phyloP scores from a whole-genome alignment of 2,797 vertebrate species.

The Thunnus albacares region DNA sequence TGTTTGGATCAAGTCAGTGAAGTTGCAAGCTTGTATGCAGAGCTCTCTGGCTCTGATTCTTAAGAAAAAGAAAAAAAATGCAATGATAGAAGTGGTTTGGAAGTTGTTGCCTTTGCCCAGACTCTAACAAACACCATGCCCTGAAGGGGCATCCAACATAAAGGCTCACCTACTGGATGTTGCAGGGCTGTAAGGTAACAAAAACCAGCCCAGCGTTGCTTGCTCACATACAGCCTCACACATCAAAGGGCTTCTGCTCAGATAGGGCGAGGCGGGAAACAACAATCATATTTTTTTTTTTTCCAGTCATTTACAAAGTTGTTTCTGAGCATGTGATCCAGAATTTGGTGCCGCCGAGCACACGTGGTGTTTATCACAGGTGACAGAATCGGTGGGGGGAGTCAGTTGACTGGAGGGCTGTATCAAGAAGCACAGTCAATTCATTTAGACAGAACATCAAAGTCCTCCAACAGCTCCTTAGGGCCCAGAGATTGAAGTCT shows the following conservation, averaged over 20 bases:
- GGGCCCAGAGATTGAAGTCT: constrained; percentile 82
- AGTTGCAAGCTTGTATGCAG: constrained; percentile 57
- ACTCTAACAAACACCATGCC: constrained; percentile 74
- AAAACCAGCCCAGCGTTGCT: constrained; percentile 67
- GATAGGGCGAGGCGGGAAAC: constrained; percentile 53
- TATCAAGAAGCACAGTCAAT: constrained; percentile 81
- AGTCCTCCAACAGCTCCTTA: constrained; percentile 82
- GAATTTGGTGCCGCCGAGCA: constrained; percentile 49
- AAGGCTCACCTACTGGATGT: constrained; percentile 75
- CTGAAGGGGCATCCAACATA: constrained; percentile 72
- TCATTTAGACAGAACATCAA: constrained; percentile 86
- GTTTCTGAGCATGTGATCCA: constrained; percentile 59
- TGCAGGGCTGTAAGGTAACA: constrained; percentile 75
- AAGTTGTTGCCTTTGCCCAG: constrained; percentile 71
- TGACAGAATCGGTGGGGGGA: constrained; percentile 71
- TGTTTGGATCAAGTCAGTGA: constrained; percentile 62
- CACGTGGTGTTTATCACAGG: constrained; percentile 76
- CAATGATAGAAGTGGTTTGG: constrained; percentile 56
- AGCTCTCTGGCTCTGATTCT: constrained; percentile 64
- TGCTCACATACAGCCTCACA: constrained; percentile 62
- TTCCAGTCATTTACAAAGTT: constrained; percentile 68
- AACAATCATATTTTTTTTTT: constrained; percentile 47
- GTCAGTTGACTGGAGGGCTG: constrained; percentile 69
- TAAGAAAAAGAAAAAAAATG: constrained; percentile 26
- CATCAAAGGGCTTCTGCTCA: constrained; percentile 75